These are phyloP conservation scores for Grallaria varia DNA, from an alignment of 2,113 vertebrate species.

Conservation along the genomic window DNA sequence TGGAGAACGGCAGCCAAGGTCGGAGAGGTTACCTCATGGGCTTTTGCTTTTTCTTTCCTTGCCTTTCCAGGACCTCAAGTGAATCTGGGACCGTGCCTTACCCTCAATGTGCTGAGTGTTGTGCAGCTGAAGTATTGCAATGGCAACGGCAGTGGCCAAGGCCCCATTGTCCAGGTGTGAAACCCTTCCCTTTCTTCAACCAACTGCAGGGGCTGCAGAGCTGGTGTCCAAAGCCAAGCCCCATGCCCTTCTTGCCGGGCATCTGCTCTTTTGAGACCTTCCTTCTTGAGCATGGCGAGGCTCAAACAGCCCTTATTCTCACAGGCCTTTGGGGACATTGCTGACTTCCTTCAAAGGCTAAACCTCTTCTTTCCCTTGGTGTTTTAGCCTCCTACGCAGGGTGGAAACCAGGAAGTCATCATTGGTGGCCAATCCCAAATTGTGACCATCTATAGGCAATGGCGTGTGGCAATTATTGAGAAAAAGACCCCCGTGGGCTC, in stretches of 20 bases:
- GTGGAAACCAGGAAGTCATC: neutral
- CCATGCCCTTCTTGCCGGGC: accelerated
- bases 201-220: accelerated
- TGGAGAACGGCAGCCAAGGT: too few species aligned
- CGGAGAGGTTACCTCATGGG: too few species aligned
- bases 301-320: accelerated
- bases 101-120: too few species aligned
- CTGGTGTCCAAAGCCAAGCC: accelerated
- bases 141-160: too few species aligned
- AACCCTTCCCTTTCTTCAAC: accelerated
- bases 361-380: neutral
- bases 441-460: too few species aligned
- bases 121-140: too few species aligned
- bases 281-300: accelerated
- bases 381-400: neutral
- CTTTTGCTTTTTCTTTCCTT: too few species aligned
- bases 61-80: too few species aligned
- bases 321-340: neutral
- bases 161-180: neutral
- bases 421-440: neutral
- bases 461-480: neutral
- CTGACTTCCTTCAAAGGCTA: neutral
- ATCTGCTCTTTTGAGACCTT: neutral
- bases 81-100: too few species aligned
- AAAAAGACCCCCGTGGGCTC: neutral